Evolutionary conservation across 2,113 vertebrate species (phyloP), one percentile per base, ranked within the genome.

Genomic region (Grus americana): DNA sequence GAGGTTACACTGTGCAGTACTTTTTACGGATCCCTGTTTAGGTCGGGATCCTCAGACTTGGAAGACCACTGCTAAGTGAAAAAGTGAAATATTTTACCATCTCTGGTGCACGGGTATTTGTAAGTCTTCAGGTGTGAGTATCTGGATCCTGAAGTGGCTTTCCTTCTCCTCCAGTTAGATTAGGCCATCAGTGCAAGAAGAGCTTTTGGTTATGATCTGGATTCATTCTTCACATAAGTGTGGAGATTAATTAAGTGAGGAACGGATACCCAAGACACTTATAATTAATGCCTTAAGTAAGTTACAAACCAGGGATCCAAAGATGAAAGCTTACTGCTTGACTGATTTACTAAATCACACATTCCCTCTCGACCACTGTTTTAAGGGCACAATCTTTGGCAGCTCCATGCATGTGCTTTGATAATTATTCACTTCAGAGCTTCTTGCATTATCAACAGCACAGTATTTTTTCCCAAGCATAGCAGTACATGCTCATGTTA

Each of bases 261-360:
- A 74, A 40, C 1, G 2, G 92, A 92, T 92, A 92, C 91, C 70
- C 88, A 49, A 95, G 94, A 63, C 68, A 70, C 79, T 91, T 71
- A 42, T 86, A 96, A 97, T 95, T 96, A 95, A 73, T 2, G 18
- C 94, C 92, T 81, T 93, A 90, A 96, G 90, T 95, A 81, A 90
- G 93, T 76, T 87, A 67, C 76, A 87, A 96, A 86, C 30, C 52
- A 52, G 61, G 46, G 11, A 72, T 90, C 75, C 74, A 88, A 92
- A 93, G 93, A 94, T 91, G 93, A 97, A 96, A 97, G 84, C 68
- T 91, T 54, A 76, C 32, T 68, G 92, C 95, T 78, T 92, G 94
- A 59, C 82, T 95, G 93, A 91, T 95, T 96, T 47, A 40, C 86
- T 81, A 23, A 91, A 95, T 86, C 86, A 67, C 90, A 92, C 72